Conservation (phyloP, 2,797 vertebrate genomes). For the Acridotheres tristis region DNA sequence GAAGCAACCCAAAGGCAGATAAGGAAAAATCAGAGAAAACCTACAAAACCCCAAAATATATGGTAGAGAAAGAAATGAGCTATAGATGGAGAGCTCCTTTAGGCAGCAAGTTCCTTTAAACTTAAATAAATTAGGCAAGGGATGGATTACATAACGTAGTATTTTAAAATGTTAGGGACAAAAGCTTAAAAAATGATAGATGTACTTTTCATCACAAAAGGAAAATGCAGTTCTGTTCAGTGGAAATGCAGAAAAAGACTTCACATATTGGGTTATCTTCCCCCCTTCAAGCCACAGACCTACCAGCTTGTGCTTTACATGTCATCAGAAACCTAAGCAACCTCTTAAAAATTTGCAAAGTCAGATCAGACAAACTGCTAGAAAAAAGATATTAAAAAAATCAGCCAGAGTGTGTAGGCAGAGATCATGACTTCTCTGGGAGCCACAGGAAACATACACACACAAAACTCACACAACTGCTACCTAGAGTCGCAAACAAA, state of each 20-base stretch:
- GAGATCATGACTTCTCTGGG: not conserved
- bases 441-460: not conserved
- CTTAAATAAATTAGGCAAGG: not conserved
- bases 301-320: not conserved
- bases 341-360: not conserved
- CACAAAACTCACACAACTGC: not conserved
- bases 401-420: not conserved
- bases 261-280: not conserved
- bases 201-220: not conserved
- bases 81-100: not conserved
- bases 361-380: not conserved
- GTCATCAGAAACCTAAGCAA: not conserved
- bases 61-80: not conserved
- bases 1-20: not conserved
- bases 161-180: not conserved
- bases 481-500: not conserved
- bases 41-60: not conserved
- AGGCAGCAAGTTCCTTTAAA: not conserved
- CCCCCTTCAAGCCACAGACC: not conserved
- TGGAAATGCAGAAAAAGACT: not conserved
- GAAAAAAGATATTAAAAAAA: not conserved
- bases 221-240: not conserved
- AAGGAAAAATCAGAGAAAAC: not conserved
- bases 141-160: not conserved
- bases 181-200: not conserved